A percentile compares a stretch with the other conserved stretches of the same genome.
phyloP scores from a whole-genome alignment of 2,888 invertebrate species.

The Sycophila texana region DNA sequence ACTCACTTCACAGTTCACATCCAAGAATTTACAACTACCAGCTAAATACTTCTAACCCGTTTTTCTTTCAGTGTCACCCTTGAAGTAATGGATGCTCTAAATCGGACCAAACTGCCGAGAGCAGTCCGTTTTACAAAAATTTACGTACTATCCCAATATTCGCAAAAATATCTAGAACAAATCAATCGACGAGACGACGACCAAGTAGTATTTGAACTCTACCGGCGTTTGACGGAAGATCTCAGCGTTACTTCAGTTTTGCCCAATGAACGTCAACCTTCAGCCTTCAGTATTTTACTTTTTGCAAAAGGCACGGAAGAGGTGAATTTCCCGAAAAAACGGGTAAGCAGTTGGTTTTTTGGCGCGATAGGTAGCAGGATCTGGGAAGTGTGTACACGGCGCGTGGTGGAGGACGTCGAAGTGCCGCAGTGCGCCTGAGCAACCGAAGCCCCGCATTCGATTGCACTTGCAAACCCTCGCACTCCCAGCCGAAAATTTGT shows the following conservation, averaged over 20 bases:
- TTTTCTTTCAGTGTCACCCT: no score
- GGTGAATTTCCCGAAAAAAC: constrained; percentile 4
- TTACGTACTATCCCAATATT: background rate
- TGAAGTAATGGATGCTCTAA: no score
- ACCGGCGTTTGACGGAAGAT: background rate
- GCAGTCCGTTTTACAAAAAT: background rate
- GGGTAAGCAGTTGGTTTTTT: background rate
- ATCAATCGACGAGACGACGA: constrained; percentile 20
- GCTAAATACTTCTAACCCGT: background rate
- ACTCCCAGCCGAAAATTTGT: no score
- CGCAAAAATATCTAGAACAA: constrained; percentile 19
- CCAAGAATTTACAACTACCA: background rate
- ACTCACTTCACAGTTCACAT: background rate
- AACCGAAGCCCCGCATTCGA: constrained; percentile 1
- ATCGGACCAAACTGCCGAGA: no score
- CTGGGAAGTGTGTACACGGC: background rate
- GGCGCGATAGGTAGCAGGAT: background rate
- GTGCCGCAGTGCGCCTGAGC: constrained; percentile 45
- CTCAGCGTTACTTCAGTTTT: no score
- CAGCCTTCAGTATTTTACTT: no score
- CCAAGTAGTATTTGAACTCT: background rate
- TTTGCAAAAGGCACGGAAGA: background rate
- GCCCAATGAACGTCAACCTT: no score
- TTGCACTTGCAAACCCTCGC: constrained; percentile 38
- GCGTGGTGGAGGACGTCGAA: constrained; percentile 16